Base-by-base conservation (phyloP, 2,797 vertebrate species). In the Gephyroberyx darwinii region DNA sequence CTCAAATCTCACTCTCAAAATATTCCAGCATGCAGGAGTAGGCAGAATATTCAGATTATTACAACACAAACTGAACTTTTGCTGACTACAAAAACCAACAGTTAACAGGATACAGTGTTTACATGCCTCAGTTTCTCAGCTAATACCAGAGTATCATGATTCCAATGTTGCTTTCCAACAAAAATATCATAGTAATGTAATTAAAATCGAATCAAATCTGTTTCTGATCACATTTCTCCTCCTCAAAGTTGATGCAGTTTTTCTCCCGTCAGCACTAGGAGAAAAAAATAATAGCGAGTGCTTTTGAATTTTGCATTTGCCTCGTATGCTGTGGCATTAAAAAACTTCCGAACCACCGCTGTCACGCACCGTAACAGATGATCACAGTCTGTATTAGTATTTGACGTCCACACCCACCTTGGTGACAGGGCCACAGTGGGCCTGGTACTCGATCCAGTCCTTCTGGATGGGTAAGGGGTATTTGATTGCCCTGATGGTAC, bases 371-470 rank as follows among this genome's bases (percentile, higher is more conserved):
- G 1, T 12, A 41, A 12, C 4, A 41, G 39, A 41, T 41, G 39
- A 41, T 41, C 39, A 41, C 39, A 41, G 39, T 41, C 14, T 41
- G 10, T 4, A 4, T 41, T 41, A 13, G 35, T 9, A 37, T 13
- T 12, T 5, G 6, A 26, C 57, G 20, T 37, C n/a, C 37, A 26
- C 30, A 71, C 69, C 17, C 19, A 98, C 98, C 95, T 96, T 98
- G 56, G 94, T 96, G 75, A 99, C 67, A 17, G 96, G 91, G 33
- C 93, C 94, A 33, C 93, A 92, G 65, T 99, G 98, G 64, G 93
- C 96, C 88, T 95, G 96, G 86, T 96, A 96, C 75, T 93, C 94
- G 0, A 90, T 91, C 94, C 95, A 98, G 59, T 96, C 95, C 73
- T 88, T 95, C 37, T 94, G 93, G 51, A 84, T 17, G 58, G 95